Conservation (phyloP, 2,113 vertebrate genomes). For the Vulpes lagopus region DNA sequence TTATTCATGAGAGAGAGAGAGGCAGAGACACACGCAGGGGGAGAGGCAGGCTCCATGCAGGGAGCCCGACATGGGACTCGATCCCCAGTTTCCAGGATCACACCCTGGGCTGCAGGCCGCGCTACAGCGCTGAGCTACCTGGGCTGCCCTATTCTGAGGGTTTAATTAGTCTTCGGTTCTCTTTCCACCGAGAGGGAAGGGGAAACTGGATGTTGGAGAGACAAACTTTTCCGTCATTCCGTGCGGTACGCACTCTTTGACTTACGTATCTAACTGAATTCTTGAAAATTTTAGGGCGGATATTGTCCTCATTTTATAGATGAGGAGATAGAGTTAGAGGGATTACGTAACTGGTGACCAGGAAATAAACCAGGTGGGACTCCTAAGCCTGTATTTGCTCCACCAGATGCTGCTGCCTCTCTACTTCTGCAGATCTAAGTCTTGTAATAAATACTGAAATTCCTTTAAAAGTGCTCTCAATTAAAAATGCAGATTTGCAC, state of each 20-base stretch:
- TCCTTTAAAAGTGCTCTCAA: not conserved
- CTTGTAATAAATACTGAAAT: conserved; percentile 5
- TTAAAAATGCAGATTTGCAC: conserved; percentile 25
- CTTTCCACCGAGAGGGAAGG: not conserved
- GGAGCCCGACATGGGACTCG: too few species aligned
- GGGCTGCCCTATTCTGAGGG: not conserved
- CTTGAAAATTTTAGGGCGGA: conserved; percentile 2
- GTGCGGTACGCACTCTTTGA: not conserved
- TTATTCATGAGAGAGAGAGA: too few species aligned
- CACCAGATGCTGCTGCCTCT: not conserved
- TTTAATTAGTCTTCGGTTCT: not conserved
- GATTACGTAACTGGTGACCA: conserved; percentile 13
- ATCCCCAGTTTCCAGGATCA: too few species aligned
- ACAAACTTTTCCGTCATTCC: not conserved
- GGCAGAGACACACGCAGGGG: too few species aligned
- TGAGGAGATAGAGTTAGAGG: not conserved
- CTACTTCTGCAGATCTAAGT: conserved; percentile 47
- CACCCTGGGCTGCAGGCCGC: too few species aligned
- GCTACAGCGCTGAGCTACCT: too few species aligned
- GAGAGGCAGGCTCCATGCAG: too few species aligned
- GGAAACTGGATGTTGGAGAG: not conserved
- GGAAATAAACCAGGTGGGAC: conserved; percentile 14
- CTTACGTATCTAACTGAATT: conserved; percentile 2
- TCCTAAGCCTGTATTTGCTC: not conserved
- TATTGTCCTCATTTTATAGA: conserved; percentile 23